Evolutionary conservation across 2,888 invertebrate genomes (phyloP).

Genomic region (Erebia ligea): DNA sequence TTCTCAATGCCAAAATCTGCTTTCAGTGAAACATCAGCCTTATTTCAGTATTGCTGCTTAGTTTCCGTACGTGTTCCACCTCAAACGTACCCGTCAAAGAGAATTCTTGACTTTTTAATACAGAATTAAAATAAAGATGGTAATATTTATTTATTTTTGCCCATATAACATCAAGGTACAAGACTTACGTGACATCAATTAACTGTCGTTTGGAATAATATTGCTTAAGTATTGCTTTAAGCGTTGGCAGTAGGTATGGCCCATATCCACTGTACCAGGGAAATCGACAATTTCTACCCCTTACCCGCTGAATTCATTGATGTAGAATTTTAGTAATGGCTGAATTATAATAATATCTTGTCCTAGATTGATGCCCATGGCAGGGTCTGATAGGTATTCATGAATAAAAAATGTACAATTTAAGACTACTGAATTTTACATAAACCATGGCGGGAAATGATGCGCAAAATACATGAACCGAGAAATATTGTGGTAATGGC

Average conservation of each 20-base stretch:
- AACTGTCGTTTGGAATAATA: no score
- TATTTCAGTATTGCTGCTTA: background rate
- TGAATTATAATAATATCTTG: no score
- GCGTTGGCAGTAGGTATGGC: no score
- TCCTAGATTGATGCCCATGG: no score
- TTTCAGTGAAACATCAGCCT: background rate
- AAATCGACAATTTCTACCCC: no score
- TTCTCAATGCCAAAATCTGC: background rate
- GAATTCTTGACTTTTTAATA: background rate
- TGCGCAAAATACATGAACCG: conserved; percentile 22
- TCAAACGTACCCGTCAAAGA: background rate
- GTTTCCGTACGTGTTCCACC: background rate
- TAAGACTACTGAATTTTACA: conserved; percentile 16
- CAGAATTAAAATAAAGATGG: background rate
- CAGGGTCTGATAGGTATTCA: background rate
- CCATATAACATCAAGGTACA: no score
- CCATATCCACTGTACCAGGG: no score
- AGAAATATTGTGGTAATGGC: conserved; percentile 34
- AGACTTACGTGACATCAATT: no score
- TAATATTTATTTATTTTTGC: background rate
- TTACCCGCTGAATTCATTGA: no score
- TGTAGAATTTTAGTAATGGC: no score
- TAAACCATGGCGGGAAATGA: conserved; percentile 10
- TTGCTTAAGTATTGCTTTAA: no score
- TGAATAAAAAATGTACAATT: background rate